Percentiles rank a stretch among this genome's conserved stretches.
phyloP scores from a whole-genome alignment of 64 coral and sea anemone genomes.

The Montipora foliosa region DNA sequence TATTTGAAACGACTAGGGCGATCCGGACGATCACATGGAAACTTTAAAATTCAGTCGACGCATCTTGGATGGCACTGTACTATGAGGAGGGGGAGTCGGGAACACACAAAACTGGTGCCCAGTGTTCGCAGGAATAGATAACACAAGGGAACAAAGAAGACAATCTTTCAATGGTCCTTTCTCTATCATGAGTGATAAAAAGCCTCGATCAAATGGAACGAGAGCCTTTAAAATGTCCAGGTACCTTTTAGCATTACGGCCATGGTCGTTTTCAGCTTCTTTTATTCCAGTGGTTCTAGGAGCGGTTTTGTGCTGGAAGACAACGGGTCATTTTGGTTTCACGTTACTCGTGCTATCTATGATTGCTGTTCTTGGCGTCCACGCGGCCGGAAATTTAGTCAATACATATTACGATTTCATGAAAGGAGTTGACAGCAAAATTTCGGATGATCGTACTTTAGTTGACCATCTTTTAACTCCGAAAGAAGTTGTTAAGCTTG shows the following conservation, averaged over 20 bases:
- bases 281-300: conserved; percentile 92
- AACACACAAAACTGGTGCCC: no score
- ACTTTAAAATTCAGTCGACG: no score
- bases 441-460: conserved; percentile 95
- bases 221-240: conserved; percentile 66
- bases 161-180: neutral
- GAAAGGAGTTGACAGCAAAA: conserved; percentile 96
- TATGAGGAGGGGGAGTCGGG: no score
- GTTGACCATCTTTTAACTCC: conserved; percentile 91
- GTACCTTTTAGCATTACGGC: conserved; percentile 90
- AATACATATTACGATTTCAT: conserved; percentile 99
- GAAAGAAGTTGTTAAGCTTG: conserved; percentile 95
- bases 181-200: conserved; percentile 35
- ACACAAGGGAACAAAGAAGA: neutral
- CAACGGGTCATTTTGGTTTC: conserved; percentile 65
- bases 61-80: no score
- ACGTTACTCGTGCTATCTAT: conserved; percentile 65
- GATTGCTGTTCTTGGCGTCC: conserved; percentile 84
- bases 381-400: conserved; percentile 95
- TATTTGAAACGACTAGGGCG: no score
- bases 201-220: neutral
- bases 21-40: no score
- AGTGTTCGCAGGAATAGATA: no score
- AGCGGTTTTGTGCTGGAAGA: conserved; percentile 88
- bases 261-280: conserved; percentile 97